Evolutionary conservation across 2,888 invertebrate genomes (phyloP).

Genomic region (Andrena haemorrhoa): DNA sequence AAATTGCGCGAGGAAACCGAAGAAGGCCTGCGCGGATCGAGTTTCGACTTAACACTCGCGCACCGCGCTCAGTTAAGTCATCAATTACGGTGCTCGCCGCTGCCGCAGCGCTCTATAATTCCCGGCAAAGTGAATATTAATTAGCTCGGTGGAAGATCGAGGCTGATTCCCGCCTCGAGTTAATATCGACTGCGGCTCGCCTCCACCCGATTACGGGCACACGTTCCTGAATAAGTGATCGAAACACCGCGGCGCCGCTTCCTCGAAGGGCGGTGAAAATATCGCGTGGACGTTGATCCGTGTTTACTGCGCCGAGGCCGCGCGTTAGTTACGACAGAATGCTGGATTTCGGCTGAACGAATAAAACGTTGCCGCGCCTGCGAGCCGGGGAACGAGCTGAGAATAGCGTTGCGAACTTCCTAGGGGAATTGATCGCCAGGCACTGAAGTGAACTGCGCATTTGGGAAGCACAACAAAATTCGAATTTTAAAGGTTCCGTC

Average conservation of each 20-base stretch:
- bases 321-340: background rate
- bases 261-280: background rate
- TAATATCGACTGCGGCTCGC: conserved; percentile 50
- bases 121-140: conserved; percentile 57
- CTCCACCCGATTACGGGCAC: conserved; percentile 48
- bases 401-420: background rate
- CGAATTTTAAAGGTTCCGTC: no score
- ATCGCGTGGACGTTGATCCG: conserved; percentile 23
- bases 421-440: no score
- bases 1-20: conserved; percentile 40
- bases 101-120: conserved; percentile 47
- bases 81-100: conserved; percentile 49
- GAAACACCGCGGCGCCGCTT: conserved; percentile 11
- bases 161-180: conserved; percentile 43
- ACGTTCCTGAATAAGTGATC: conserved; percentile 57
- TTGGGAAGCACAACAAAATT: no score
- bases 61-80: conserved; percentile 49
- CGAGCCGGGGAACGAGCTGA: background rate
- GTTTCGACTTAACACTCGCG: conserved; percentile 50
- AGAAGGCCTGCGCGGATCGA: conserved; percentile 26
- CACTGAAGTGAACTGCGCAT: no score
- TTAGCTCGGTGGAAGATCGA: conserved; percentile 43
- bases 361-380: background rate
- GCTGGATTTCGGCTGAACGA: background rate
- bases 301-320: background rate